Evolutionary conservation across 2,888 invertebrate genomes (phyloP).

Genomic region (Dolichomitus sp.): DNA sequence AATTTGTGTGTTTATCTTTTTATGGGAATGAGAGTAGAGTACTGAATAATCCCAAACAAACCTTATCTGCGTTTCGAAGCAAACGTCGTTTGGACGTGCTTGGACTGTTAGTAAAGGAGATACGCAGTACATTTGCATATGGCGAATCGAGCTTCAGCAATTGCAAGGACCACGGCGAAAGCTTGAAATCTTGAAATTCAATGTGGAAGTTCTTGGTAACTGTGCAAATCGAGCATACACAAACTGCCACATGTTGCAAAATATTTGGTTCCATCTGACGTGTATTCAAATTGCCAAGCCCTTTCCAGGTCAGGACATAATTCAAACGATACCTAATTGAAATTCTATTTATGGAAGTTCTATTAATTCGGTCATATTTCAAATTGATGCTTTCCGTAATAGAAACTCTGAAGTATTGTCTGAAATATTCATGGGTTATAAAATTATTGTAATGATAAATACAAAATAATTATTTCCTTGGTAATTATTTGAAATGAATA

Average conservation of each 20-base stretch:
- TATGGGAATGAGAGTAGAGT: neutral
- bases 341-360: neutral
- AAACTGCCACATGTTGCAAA: neutral
- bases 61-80: neutral
- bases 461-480: neutral
- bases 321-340: neutral
- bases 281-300: neutral
- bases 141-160: neutral
- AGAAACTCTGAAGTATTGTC: neutral
- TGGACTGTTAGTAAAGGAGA: conserved; percentile 19
- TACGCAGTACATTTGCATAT: conserved; percentile 16
- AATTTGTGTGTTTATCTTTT: too few relatives aligned
- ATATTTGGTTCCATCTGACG: neutral
- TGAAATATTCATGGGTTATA: neutral
- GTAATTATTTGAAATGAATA: too few relatives aligned
- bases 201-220: conserved; percentile 22
- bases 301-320: too few relatives aligned
- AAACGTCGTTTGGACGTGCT: conserved; percentile 38
- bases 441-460: neutral
- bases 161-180: neutral
- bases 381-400: neutral
- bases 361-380: neutral
- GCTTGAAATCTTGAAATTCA: conserved; percentile 37
- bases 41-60: conserved; percentile 6
- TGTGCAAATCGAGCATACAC: conserved; percentile 1